Evolutionary conservation across 2,888 invertebrate species (phyloP).

Genomic region (Leucoptera coffeella): DNA sequence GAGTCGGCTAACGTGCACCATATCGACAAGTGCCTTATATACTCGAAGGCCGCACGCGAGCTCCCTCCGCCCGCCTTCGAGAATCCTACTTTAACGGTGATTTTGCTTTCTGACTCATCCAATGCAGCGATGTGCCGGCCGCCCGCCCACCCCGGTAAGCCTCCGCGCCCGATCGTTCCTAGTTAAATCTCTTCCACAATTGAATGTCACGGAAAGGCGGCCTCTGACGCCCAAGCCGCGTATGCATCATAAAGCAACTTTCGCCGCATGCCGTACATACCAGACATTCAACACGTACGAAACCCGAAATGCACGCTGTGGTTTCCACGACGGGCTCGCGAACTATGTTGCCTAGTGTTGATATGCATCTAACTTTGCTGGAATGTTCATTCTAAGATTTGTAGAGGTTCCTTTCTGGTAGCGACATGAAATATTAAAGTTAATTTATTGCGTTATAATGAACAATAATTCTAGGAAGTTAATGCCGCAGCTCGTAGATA

Average conservation of each 20-base stretch:
- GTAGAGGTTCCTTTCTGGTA: no score
- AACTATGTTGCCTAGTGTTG: constrained; percentile 33
- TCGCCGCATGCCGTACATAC: constrained; percentile 28
- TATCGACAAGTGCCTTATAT: constrained; percentile 15
- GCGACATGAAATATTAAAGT: no score
- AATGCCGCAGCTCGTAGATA: no score
- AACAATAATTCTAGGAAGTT: no score
- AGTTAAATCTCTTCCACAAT: no score
- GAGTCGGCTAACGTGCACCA: constrained; percentile 38
- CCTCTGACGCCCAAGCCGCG: neutral
- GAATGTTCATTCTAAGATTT: no score
- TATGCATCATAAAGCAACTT: neutral
- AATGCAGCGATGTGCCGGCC: constrained; percentile 34
- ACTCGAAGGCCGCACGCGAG: constrained; percentile 11
- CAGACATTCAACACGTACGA: constrained; percentile 33
- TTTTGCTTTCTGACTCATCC: constrained; percentile 47
- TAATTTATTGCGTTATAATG: no score
- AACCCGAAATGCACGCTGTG: constrained; percentile 39
- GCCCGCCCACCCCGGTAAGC: constrained; percentile 20
- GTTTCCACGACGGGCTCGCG: constrained; percentile 16
- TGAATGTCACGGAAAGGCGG: no score
- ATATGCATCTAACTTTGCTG: no score
- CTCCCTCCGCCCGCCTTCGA: constrained; percentile 10
- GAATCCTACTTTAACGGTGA: constrained; percentile 22
- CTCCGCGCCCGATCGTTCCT: no score